Conservation (phyloP, 2,113 vertebrate genomes). For the Barnardius zonarius region DNA sequence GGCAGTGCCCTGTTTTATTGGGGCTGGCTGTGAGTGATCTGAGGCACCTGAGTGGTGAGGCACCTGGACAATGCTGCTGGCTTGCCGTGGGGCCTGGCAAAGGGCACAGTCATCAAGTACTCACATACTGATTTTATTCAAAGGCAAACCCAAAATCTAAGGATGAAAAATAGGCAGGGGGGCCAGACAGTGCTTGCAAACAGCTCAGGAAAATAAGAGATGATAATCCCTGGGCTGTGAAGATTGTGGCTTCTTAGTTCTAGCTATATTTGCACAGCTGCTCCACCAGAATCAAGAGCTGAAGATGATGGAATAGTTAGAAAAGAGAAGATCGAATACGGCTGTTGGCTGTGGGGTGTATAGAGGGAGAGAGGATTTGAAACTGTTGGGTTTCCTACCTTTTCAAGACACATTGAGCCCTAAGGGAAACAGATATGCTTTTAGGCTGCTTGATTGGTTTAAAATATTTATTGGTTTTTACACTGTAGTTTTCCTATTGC, state of each 20-base stretch:
- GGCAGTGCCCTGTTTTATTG: not conserved
- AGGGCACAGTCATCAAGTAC: fast-evolving
- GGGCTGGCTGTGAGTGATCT: not conserved
- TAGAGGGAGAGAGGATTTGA: not conserved
- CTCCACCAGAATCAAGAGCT: conserved; percentile 3
- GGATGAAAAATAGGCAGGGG: not conserved
- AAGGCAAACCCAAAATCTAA: not conserved
- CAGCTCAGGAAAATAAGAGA: not conserved
- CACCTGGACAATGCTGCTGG: not conserved
- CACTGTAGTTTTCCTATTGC: conserved; percentile 38
- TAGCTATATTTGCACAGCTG: conserved; percentile 32
- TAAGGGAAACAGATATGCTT: not conserved
- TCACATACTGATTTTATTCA: not conserved
- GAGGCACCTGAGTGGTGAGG: not conserved
- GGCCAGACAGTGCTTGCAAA: not conserved
- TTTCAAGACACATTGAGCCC: not conserved
- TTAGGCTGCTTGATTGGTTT: not conserved
- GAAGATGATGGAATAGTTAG: not conserved
- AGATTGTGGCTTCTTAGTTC: conserved; percentile 11
- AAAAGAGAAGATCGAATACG: not conserved
- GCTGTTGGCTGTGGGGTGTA: not conserved
- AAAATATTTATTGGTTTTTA: conserved; percentile 24
- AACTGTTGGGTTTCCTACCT: not conserved
- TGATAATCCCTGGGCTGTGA: not conserved
- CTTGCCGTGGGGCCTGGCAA: fast-evolving